These are phyloP conservation scores for Nymphalis urticae DNA, from an alignment of 2,888 invertebrate species.

Conservation along the genomic window DNA sequence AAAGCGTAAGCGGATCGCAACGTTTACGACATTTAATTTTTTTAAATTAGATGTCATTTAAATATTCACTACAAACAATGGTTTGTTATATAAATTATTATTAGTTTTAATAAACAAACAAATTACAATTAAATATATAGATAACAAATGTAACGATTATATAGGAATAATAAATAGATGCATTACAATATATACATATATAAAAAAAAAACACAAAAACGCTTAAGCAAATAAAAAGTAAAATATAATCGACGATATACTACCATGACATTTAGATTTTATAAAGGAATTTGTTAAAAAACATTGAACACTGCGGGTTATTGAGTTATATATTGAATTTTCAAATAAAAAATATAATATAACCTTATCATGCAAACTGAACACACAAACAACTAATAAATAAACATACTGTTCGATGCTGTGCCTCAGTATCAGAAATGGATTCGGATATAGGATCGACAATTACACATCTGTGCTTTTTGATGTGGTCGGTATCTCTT, in stretches of 20 bases:
- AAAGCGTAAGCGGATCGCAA: slow-evolving; percentile 34
- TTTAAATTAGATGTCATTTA: slow-evolving; percentile 1
- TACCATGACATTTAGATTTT: too few relatives aligned
- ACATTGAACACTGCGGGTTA: too few relatives aligned
- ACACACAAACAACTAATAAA: slow-evolving; percentile 52
- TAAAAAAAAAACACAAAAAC: too few relatives aligned
- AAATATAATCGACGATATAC: too few relatives aligned
- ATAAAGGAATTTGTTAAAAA: too few relatives aligned
- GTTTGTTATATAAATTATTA: too few relatives aligned
- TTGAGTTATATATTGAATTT: not conserved
- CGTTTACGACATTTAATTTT: slow-evolving; percentile 1
- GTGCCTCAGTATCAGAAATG: slow-evolving; percentile 36
- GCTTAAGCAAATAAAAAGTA: too few relatives aligned
- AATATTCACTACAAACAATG: not conserved
- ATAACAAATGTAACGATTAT: not conserved
- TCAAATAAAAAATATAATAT: not conserved
- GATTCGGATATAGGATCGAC: slow-evolving; percentile 28
- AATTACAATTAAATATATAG: not conserved
- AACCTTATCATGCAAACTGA: slow-evolving; percentile 43
- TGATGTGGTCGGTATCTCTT: slow-evolving; percentile 61
- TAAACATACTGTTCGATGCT: slow-evolving; percentile 71
- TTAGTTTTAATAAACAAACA: slow-evolving; percentile 10
- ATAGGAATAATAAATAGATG: too few relatives aligned
- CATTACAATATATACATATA: too few relatives aligned
- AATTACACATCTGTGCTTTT: slow-evolving; percentile 75